phyloP scores from a whole-genome alignment of 2,888 invertebrate genomes.

The Meloe dianella region DNA sequence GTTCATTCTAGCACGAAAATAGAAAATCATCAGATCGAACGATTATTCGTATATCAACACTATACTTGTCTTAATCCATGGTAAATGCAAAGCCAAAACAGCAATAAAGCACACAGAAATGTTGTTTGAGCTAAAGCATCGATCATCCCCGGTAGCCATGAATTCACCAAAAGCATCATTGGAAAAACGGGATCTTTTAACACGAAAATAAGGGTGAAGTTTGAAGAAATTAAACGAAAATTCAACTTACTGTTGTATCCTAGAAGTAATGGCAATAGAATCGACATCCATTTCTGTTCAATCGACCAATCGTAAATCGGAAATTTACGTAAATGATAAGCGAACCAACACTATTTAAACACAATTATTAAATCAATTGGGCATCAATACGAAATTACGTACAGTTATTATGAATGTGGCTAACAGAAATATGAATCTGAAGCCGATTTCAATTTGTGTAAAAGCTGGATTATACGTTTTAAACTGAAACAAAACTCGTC shows the following conservation, averaged over 20 bases:
- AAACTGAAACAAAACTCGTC: slow-evolving; percentile 69
- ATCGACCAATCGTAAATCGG: slow-evolving; percentile 93
- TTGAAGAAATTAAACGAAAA: background rate
- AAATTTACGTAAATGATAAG: slow-evolving; percentile 85
- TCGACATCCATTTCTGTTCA: slow-evolving; percentile 95
- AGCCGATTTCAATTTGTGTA: slow-evolving; percentile 97
- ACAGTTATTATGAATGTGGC: slow-evolving; percentile 87
- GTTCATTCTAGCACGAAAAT: slow-evolving; percentile 77
- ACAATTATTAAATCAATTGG: background rate
- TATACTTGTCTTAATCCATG: slow-evolving; percentile 90
- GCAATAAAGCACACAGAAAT: slow-evolving; percentile 83
- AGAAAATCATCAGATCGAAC: slow-evolving; percentile 17
- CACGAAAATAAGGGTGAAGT: slow-evolving; percentile 18
- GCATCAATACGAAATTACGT: slow-evolving; percentile 60
- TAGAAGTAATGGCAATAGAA: slow-evolving; percentile 83
- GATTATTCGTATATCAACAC: slow-evolving; percentile 3
- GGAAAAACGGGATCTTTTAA: slow-evolving; percentile 91
- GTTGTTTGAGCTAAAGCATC: slow-evolving; percentile 90
- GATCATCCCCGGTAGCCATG: slow-evolving; percentile 90
- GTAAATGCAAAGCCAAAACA: slow-evolving; percentile 96
- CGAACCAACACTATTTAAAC: slow-evolving; percentile 84
- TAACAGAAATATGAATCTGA: slow-evolving; percentile 89
- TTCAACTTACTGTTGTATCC: slow-evolving; percentile 85
- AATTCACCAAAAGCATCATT: slow-evolving; percentile 84
- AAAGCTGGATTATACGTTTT: slow-evolving; percentile 96